A percentile compares a stretch with the other conserved stretches of the same genome.
Evolutionary conservation across 2,113 vertebrate genomes (phyloP).

Genomic region (Trematocara marginatum): DNA sequence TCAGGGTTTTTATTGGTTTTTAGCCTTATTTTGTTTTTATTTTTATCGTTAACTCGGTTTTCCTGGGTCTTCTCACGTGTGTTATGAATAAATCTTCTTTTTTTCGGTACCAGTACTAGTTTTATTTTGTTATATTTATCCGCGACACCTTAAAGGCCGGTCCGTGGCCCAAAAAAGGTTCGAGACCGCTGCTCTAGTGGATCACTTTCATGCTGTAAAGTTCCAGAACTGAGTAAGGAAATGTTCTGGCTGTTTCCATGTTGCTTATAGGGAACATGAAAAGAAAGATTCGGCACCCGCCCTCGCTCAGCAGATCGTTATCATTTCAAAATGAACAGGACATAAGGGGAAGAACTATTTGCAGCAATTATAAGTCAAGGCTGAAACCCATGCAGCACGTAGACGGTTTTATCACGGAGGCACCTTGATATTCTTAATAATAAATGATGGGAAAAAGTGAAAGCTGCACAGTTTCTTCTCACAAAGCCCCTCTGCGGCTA

Average conservation of each 20-base stretch:
- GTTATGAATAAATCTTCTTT: no score
- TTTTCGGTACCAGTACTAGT: no score
- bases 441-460: constrained; percentile 18
- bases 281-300: background rate
- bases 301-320: constrained; percentile 22
- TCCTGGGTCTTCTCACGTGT: no score
- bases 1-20: no score
- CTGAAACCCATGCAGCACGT: background rate
- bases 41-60: no score
- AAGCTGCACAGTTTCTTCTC: constrained; percentile 3
- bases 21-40: no score
- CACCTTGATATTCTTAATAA: constrained; percentile 8
- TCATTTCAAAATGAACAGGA: constrained; percentile 9
- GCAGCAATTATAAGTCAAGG: constrained; percentile 7
- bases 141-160: no score
- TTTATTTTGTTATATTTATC: no score
- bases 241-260: background rate
- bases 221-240: background rate
- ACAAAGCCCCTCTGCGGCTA: constrained; percentile 32
- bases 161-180: no score
- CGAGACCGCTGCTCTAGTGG: background rate
- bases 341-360: background rate
- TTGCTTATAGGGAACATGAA: background rate
- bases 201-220: constrained; percentile 21
- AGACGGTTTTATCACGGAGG: background rate